Evolutionary conservation across 2,113 vertebrate species (phyloP), one percentile per base, ranked within the genome.

Genomic region (Oceanodroma tethys): DNA sequence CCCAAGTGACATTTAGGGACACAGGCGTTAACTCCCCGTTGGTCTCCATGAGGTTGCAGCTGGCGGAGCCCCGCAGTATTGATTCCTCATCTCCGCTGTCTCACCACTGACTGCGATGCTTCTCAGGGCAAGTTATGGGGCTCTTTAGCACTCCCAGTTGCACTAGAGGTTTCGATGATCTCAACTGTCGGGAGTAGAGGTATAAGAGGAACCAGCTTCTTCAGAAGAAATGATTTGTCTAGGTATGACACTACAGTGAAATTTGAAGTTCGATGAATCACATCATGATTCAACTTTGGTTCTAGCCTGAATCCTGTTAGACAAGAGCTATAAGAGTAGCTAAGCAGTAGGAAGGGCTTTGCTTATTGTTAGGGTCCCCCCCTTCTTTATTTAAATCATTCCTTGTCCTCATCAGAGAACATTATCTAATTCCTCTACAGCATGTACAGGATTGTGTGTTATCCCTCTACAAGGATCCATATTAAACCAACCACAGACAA

Each of bases 401-500:
- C 72, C 72, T 56, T 63, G 38, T 83, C 78, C 60, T 83, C 29
- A 0, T 73, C 65, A 26, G 36, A 75, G 19, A 32, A 21, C 6
- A 27, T 75, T 67, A 40, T 22, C 42, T 68, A 75, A 91, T 90
- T 96, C 95, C 85, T 91, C 58, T 34, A 17, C 67, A 62, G 56
- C 47, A 25, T 20, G 26, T 53, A 48, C 53, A 75, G 62, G 62
- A 90, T 59, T 82, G 73, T 55, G 52, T 47, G 18, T 85, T 36
- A 73, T 87, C 87, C 82, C 76, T 50, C 88, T 59, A 40, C 74
- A 92, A 87, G 68, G 81, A 76, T 88, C 84, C 73, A 85, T 62
- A 91, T 94, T 88, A 94, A 67, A 40, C 43, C 81, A 65, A 79
- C 86, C 96, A 50, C 95, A 95, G 88, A 50, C 90, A 74, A 18